Evolutionary conservation across 2,797 vertebrate genomes (phyloP).

Genomic region (Liparis tanakae): DNA sequence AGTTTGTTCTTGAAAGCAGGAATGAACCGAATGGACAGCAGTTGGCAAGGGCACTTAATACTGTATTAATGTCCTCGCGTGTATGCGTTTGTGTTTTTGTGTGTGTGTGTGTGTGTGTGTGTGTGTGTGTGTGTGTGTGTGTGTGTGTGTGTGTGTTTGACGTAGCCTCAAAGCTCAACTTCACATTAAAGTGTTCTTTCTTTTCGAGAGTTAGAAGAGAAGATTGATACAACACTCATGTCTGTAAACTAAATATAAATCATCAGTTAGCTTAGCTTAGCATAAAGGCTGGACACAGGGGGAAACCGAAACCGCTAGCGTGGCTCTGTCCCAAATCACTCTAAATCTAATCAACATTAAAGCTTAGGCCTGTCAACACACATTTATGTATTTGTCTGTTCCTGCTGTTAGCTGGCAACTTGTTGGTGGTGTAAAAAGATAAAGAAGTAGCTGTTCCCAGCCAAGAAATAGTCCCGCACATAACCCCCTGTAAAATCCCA

Average conservation of each 20-base stretch:
- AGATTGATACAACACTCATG: not conserved
- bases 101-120: too few species aligned
- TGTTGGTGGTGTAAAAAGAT: not conserved
- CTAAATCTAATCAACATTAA: not conserved
- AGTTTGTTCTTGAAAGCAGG: conserved; percentile 30
- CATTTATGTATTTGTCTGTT: too few species aligned
- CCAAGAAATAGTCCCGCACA: not conserved
- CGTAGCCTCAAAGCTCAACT: conserved; percentile 10
- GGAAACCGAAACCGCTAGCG: not conserved
- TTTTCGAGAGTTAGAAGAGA: not conserved
- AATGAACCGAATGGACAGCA: conserved; percentile 52
- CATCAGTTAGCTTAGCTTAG: not conserved
- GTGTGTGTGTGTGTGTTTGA: too few species aligned
- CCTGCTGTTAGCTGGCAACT: not conserved
- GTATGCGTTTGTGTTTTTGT: too few species aligned
- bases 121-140: too few species aligned
- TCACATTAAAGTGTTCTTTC: conserved; percentile 10
- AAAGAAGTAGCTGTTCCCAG: not conserved
- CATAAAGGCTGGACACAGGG: not conserved
- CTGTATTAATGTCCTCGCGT: not conserved
- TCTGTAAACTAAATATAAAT: not conserved
- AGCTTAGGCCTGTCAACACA: not conserved
- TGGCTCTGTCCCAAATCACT: not conserved
- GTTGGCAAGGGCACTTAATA: conserved; percentile 29
- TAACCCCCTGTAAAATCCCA: not conserved